Conservation (phyloP, 2,797 vertebrate genomes). For the Channa striata region DNA sequence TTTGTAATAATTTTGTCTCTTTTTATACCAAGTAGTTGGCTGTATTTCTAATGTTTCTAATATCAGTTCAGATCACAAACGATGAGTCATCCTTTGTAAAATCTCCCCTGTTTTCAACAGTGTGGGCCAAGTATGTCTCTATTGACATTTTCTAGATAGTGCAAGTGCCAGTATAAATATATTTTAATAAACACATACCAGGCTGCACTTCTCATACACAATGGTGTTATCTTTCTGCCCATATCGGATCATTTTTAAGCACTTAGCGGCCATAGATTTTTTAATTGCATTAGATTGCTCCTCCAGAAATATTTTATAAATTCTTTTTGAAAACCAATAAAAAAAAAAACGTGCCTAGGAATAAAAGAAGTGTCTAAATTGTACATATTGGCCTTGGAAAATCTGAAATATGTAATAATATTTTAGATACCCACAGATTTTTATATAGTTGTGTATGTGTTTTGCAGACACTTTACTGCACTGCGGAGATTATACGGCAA, state of each 20-base stretch:
- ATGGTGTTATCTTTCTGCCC: neutral
- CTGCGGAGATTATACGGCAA: slow-evolving; percentile 94
- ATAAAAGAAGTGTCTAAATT: too few species aligned
- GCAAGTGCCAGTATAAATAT: slow-evolving; percentile 1
- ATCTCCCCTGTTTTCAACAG: slow-evolving; percentile 7
- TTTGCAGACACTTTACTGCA: slow-evolving; percentile 93
- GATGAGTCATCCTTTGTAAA: slow-evolving; percentile 22
- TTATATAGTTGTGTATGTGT: slow-evolving; percentile 21
- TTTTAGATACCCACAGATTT: neutral
- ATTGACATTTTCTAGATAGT: slow-evolving; percentile 1
- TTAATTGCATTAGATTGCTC: neutral
- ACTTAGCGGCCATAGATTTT: slow-evolving; percentile 3
- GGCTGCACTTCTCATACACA: neutral
- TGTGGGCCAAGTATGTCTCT: slow-evolving; percentile 11
- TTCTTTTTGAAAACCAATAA: too few species aligned
- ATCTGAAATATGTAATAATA: neutral
- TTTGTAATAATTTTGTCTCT: slow-evolving; percentile 3
- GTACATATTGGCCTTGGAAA: neutral
- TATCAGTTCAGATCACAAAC: slow-evolving; percentile 1
- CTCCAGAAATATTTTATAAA: neutral
- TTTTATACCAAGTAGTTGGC: slow-evolving; percentile 4
- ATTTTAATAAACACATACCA: slow-evolving; percentile 22
- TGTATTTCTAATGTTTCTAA: slow-evolving; percentile 1
- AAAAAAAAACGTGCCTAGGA: too few species aligned
- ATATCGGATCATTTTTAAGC: neutral